Evolutionary conservation across 2,888 invertebrate species (phyloP).

Genomic region (Pseudococcus jackbeardsleyi): DNA sequence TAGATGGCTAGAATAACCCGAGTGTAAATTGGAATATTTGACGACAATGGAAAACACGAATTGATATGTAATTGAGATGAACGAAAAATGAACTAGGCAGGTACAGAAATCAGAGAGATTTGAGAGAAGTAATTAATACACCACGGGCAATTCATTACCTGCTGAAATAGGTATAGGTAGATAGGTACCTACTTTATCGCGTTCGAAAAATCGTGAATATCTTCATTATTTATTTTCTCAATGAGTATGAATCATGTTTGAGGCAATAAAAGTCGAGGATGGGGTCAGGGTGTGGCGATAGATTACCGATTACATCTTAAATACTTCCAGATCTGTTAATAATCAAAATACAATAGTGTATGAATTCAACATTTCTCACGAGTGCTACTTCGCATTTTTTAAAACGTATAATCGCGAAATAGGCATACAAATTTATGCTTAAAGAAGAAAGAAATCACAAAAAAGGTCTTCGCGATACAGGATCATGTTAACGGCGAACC

Average conservation of each 20-base stretch:
- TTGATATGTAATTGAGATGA: too few relatives aligned
- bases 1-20: too few relatives aligned
- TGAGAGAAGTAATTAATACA: too few relatives aligned
- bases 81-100: too few relatives aligned
- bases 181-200: neutral
- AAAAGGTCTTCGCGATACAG: neutral
- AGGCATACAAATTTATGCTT: neutral
- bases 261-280: neutral
- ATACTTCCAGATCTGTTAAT: neutral
- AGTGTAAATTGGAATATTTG: too few relatives aligned
- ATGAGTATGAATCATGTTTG: conserved; percentile 8
- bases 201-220: conserved; percentile 7
- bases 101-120: too few relatives aligned
- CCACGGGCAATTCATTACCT: too few relatives aligned
- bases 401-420: neutral
- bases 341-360: too few relatives aligned
- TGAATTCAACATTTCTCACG: neutral
- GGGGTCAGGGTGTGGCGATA: conserved; percentile 3
- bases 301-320: neutral
- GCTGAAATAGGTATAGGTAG: too few relatives aligned
- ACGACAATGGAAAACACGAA: too few relatives aligned
- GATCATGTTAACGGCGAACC: neutral
- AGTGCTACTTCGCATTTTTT: neutral
- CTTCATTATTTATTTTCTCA: conserved; percentile 24
- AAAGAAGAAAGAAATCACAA: neutral